Evolutionary conservation across 2,797 vertebrate species (phyloP), one percentile per base, ranked within the genome.

Genomic region (Leptodactylus fallax): DNA sequence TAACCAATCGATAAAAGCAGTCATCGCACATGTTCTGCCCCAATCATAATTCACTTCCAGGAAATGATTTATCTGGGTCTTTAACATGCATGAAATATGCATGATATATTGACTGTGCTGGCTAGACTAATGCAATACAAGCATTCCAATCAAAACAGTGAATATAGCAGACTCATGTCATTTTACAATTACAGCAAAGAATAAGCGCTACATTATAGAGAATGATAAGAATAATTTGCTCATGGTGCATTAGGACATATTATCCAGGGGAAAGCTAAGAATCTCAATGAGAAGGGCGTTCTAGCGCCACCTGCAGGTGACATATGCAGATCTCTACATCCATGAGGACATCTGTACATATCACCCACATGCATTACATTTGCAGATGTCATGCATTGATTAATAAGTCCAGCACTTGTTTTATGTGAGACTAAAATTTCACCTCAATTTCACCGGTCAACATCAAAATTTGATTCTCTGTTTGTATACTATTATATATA

Each of bases 61-160:
- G 76, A 88, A 87, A 51, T 56, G 9, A 83, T 84, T 84, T 79
- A 71, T 84, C 76, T 79, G 27, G 49, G 21, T 87, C 72, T 79
- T 60, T 65, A 65, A 82, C 71, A 82, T 83, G 71, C 71, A 87
- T 83, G 81, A 83, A 87, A 83, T 67, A 87, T 87, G 87, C 87
- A 87, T 83, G 80, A 71, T 49, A 19, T 60, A 85, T 88, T 79
- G 81, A 87, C 67, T 47, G 67, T 25, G 51, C 58, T 51, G 81
- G 72, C 81, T 79, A 88, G 76, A 79, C 74, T 83, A 87, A 87
- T 78, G 76, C 87, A 78, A 69, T 83, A 45, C 16, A 56, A 87
- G 80, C 71, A 55, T 67, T 77, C 36, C 79, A 55, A 36, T 67
- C 23, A 55, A 55, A 85, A 76, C 56, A 76, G 25, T 61, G 47